A percentile compares a stretch with the other conserved stretches of the same genome.
Evolutionary conservation across 2,888 invertebrate species (phyloP).

Genomic region (Cantharis lateralis): DNA sequence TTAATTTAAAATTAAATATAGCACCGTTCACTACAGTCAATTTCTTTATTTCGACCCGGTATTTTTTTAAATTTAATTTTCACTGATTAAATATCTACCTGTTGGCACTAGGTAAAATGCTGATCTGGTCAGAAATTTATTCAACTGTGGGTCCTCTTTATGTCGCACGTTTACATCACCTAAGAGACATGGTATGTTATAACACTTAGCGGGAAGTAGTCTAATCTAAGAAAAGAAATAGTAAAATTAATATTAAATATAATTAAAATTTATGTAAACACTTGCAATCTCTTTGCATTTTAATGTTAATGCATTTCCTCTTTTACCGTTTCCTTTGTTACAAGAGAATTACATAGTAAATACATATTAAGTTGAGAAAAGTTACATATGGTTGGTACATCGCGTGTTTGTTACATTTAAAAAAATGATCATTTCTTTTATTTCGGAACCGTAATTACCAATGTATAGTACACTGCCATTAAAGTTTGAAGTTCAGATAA

Average conservation of each 20-base stretch:
- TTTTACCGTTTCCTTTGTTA: not conserved
- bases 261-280: not conserved
- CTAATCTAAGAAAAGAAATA: too few relatives aligned
- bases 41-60: too few relatives aligned
- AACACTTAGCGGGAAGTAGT: too few relatives aligned
- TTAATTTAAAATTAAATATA: not conserved
- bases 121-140: too few relatives aligned
- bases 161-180: too few relatives aligned
- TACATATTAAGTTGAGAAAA: not conserved
- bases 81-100: too few relatives aligned
- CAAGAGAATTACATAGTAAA: not conserved
- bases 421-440: not conserved
- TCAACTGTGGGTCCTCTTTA: too few relatives aligned
- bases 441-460: not conserved
- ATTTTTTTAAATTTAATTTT: not conserved
- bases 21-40: not conserved
- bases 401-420: not conserved
- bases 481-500: not conserved
- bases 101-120: too few relatives aligned
- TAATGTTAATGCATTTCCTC: not conserved
- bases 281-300: not conserved
- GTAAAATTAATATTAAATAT: too few relatives aligned
- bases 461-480: not conserved
- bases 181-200: too few relatives aligned
- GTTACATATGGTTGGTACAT: not conserved